Conservation (phyloP, 2,797 vertebrate species). For the Spinus olivaceus region DNA sequence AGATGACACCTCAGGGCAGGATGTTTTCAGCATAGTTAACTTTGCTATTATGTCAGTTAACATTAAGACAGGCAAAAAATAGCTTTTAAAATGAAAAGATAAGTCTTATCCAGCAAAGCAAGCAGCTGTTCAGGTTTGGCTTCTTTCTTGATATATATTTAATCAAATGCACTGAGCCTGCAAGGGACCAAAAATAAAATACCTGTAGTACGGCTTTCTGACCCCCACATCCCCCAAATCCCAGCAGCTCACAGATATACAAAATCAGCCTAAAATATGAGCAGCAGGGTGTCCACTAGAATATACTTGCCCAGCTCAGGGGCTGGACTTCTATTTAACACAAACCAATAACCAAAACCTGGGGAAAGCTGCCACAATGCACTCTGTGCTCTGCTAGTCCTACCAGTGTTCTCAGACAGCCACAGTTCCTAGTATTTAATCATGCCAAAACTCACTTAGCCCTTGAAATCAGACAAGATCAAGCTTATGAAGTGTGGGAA, state of each 20-base stretch:
- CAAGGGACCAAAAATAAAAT: not conserved
- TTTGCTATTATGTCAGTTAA: not conserved
- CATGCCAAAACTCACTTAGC: constrained; percentile 8
- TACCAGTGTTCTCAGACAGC: not conserved
- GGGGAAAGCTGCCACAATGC: not conserved
- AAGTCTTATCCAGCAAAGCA: not conserved
- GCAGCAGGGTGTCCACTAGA: not conserved
- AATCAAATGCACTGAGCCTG: not conserved
- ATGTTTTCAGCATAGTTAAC: not conserved
- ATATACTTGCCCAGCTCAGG: not conserved
- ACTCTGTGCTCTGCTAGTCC: not conserved
- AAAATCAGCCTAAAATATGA: not conserved
- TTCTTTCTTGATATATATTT: not conserved
- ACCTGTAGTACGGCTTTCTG: not conserved
- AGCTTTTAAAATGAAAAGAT: not conserved
- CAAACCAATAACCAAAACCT: not conserved
- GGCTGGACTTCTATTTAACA: not conserved
- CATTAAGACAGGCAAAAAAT: not conserved
- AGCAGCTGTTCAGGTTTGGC: not conserved
- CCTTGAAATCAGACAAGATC: not conserved
- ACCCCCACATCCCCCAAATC: not conserved
- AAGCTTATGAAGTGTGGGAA: constrained; percentile 18
- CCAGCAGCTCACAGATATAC: not conserved
- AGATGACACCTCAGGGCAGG: not conserved
- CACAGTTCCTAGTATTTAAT: not conserved